Base-by-base conservation (phyloP, 1,140 invertebrate genomes). In the Drosophila ironensis region DNA sequence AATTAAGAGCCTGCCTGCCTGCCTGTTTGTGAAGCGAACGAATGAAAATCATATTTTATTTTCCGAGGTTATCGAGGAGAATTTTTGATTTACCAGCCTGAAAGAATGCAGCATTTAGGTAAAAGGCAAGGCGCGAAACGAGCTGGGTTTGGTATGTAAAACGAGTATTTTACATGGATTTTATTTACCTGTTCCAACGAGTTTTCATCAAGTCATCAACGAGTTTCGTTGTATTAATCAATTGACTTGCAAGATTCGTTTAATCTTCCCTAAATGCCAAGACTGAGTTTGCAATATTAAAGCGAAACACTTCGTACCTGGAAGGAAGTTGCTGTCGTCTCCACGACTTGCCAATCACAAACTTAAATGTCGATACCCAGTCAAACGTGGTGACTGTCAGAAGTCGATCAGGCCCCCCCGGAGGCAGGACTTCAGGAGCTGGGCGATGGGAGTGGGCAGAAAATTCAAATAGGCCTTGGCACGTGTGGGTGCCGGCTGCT, bases 1-100 rank as follows among this genome's bases (percentile, higher is more conserved):
- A 47, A 48, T 63, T 47, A 30, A 40, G 41, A 46, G 54, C 24
- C 27, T 69, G 24, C 25, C 69, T 57, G 42, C 27, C 42, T 61
- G 54, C 24, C 27, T 69, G 24, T 30, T 69, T 57, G 42, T 33
- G 51, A 33, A 41, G 27, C 41, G 28, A 52, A 22, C 33, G 42
- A 37, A 38, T 69, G 19, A 30, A 70, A 35, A 33, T 40, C 14
- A 47, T n/a, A n/a, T n/a, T n/a, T n/a, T n/a, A 28, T 57, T 47
- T 57, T 37, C 1, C 24, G 1, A 19, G 3, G n/a, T 50, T 44
- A 37, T 30, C 20, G 27, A 44, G 59, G 69, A 41, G 38, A 19
- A 22, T 40, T 40, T 48, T 35, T 50, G 24, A 28, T 40, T 59
- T 16, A 3, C 30, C 25, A 35, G 25, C 9, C 9, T 27, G 25